These are phyloP conservation scores for Episyrphus balteatus DNA, from an alignment of 1,140 invertebrate species.

Conservation along the genomic window DNA sequence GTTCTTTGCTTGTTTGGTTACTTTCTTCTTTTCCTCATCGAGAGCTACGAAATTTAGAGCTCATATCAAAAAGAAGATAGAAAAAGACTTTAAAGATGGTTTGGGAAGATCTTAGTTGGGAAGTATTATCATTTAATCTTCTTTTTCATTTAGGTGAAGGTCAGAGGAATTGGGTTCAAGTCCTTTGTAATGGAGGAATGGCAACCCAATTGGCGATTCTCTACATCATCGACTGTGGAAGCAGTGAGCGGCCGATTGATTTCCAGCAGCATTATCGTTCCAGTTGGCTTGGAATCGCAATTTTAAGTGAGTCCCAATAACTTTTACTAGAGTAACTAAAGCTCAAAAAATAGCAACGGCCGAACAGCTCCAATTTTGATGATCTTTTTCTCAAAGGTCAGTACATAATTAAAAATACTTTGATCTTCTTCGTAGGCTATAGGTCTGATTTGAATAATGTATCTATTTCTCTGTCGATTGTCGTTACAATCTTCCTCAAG, in stretches of 20 bases:
- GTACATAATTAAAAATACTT: too few relatives aligned
- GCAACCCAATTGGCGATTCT: constrained; percentile 65
- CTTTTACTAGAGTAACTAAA: too few relatives aligned
- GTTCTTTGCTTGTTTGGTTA: constrained; percentile 59
- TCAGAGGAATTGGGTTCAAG: constrained; percentile 83
- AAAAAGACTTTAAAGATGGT: constrained; percentile 74
- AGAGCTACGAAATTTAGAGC: constrained; percentile 69
- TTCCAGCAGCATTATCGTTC: constrained; percentile 64
- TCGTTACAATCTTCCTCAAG: too few relatives aligned
- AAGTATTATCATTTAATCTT: background rate
- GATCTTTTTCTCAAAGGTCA: too few relatives aligned
- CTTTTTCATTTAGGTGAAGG: constrained; percentile 39
- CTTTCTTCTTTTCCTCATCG: constrained; percentile 73
- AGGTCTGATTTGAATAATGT: too few relatives aligned
- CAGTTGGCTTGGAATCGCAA: constrained; percentile 70
- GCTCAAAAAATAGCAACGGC: too few relatives aligned
- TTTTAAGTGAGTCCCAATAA: constrained; percentile 48
- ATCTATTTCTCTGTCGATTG: too few relatives aligned
- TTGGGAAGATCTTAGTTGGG: constrained; percentile 2
- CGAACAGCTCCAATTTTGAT: too few relatives aligned
- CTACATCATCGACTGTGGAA: constrained; percentile 70
- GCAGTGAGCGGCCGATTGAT: constrained; percentile 66
- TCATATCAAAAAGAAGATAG: constrained; percentile 58
- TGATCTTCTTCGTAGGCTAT: too few relatives aligned
- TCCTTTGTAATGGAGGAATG: constrained; percentile 81